Base-by-base conservation (phyloP, 2,797 vertebrate genomes). In the Limnodromus scolopaceus region DNA sequence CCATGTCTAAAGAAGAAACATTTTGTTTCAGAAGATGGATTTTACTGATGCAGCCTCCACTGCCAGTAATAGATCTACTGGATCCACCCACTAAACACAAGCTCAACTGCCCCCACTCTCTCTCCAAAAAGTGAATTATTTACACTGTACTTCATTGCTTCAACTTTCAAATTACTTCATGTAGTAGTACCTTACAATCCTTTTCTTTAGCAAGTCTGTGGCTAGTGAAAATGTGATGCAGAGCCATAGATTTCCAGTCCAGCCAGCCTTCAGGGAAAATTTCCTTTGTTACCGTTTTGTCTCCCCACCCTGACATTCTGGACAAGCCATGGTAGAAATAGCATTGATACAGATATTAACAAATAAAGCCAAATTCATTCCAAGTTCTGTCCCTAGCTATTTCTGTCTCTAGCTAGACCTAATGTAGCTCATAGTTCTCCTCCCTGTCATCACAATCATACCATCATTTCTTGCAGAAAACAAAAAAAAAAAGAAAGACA, bases 1-100 rank as follows among this genome's bases (percentile, higher is more conserved):
- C 90, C 94, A 81, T 86, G 94, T 96, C 95, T 96, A 96, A 97
- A 97, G 95, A 97, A 96, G 97, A 97, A 97, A 93, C 93, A 87
- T 86, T 96, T 97, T 96, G 96, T 96, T 96, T 97, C 91, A 95
- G 89, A 92, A 97, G 94, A 94, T 91, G 77, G 57, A 96, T 97
- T 96, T 97, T 91, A 96, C 90, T 96, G 93, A 95, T 96, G 88
- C 88, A 97, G 70, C 92, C 93, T 90, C 96, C 96, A 85, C 85
- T 95, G 88, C 94, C 96, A 97, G 86, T 97, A 96, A 96, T 89
- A 97, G 96, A 95, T 94, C 75, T 89, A 81, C 93, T 96, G 88
- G 92, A 96, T 96, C 92, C 93, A 96, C 95, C 69, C 75, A 95
- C 93, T 92, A 96, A 95, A 95, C 77, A 84, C 71, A 91, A 89